Percentiles rank a stretch among this genome's conserved stretches.
Evolutionary conservation across 2,888 invertebrate genomes (phyloP).

Genomic region (Acanthococcus lagerstroemiae): DNA sequence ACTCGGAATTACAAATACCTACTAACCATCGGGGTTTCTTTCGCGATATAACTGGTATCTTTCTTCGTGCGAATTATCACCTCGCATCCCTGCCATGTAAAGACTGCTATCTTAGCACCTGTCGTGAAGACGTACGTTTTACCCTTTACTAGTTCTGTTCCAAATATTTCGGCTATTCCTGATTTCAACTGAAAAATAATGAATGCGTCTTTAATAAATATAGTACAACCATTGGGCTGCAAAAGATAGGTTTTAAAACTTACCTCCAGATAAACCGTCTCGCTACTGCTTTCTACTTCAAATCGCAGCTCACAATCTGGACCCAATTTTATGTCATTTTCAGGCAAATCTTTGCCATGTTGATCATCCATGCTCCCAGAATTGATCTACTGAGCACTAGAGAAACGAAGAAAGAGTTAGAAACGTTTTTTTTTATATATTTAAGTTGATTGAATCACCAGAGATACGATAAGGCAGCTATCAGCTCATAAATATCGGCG

Average conservation of each 20-base stretch:
- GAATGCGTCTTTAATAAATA: background rate
- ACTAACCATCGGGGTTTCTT: conserved; percentile 86
- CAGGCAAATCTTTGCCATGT: conserved; percentile 10
- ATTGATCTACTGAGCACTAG: too few species aligned
- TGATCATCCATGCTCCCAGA: conserved; percentile 28
- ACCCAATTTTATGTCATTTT: conserved; percentile 55
- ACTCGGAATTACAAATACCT: too few species aligned
- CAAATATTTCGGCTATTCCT: conserved; percentile 92
- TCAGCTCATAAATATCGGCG: too few species aligned
- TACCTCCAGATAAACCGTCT: conserved; percentile 70
- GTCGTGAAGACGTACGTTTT: conserved; percentile 81
- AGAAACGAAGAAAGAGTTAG: too few species aligned
- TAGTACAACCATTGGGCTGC: background rate
- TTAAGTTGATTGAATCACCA: too few species aligned
- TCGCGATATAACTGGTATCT: conserved; percentile 87
- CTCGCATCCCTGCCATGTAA: conserved; percentile 89
- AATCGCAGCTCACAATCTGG: conserved; percentile 84
- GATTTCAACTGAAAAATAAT: conserved; percentile 57
- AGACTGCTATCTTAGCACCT: conserved; percentile 90
- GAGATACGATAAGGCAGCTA: too few species aligned
- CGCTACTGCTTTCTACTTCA: conserved; percentile 80
- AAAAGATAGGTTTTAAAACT: conserved; percentile 27
- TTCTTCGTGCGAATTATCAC: conserved; percentile 68
- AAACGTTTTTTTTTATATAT: too few species aligned
- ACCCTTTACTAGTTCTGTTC: conserved; percentile 86